phyloP scores from a whole-genome alignment of 30 jellyfish, hydroid and myxozoan genomes.

The Sanderia malayensis region DNA sequence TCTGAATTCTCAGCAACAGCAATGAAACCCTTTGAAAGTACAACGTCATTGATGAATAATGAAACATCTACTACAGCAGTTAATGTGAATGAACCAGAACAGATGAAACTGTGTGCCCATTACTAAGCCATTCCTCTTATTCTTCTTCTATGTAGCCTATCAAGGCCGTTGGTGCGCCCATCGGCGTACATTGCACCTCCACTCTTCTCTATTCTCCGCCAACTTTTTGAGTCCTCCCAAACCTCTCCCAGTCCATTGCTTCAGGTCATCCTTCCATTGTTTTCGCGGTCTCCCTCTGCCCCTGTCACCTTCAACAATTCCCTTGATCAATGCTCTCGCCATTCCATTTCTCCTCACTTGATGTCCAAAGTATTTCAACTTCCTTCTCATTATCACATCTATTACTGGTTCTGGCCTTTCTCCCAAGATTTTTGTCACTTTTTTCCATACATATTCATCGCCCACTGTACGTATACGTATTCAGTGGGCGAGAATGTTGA shows the following conservation, averaged over 20 bases:
- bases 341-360: conserved; percentile 6
- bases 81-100: too few species aligned
- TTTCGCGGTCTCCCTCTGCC: conserved; percentile 30
- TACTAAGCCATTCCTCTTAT: too few species aligned
- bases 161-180: conserved; percentile 36
- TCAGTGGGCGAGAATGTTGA: too few species aligned
- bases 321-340: conserved; percentile 25
- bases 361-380: neutral
- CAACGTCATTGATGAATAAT: too few species aligned
- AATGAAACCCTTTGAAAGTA: too few species aligned
- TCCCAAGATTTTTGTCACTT: neutral
- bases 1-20: too few species aligned
- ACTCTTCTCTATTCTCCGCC: conserved; percentile 16
- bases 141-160: conserved; percentile 32
- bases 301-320: conserved; percentile 29
- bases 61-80: too few species aligned
- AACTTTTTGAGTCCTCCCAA: conserved; percentile 9
- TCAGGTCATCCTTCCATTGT: conserved; percentile 27
- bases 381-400: neutral
- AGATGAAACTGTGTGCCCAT: too few species aligned
- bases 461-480: too few species aligned
- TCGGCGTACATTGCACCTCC: conserved; percentile 21
- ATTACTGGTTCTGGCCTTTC: neutral
- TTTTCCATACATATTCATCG: neutral
- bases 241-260: conserved; percentile 33